Conservation (phyloP, 2,113 vertebrate genomes). For the Orthonyx spaldingii region DNA sequence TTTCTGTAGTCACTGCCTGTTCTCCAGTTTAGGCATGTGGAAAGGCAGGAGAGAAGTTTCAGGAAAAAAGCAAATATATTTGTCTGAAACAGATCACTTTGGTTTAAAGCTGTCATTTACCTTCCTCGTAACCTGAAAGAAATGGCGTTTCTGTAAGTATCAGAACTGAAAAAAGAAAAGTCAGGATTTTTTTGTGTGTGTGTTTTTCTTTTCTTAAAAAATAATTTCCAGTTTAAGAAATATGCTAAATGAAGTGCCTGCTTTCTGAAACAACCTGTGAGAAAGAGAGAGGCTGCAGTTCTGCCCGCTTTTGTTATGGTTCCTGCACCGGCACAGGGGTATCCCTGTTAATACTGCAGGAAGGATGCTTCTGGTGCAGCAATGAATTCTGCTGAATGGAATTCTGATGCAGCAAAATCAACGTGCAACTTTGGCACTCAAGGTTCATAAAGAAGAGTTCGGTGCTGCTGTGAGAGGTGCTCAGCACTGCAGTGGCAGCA, state of each 20-base stretch:
- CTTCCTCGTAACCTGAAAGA: background rate
- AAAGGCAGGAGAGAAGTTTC: background rate
- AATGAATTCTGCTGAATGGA: background rate
- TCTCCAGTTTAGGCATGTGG: background rate
- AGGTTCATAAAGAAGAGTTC: background rate
- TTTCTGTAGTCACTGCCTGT: background rate
- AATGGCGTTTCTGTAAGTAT: background rate
- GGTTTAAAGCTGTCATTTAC: background rate
- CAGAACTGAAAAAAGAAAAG: background rate
- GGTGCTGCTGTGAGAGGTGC: background rate
- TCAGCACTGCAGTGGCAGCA: background rate
- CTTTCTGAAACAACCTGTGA: background rate
- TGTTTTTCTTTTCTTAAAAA: background rate
- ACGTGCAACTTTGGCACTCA: background rate
- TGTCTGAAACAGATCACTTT: background rate
- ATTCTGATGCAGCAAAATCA: background rate
- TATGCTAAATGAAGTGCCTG: background rate
- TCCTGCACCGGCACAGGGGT: background rate
- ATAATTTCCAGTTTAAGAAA: background rate
- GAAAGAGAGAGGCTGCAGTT: background rate
- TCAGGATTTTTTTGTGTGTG: background rate
- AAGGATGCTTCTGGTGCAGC: background rate
- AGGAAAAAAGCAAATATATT: background rate
- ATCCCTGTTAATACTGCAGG: background rate
- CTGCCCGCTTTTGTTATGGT: rapidly evolving